Percentiles rank a stretch among this genome's conserved stretches.
Evolutionary conservation across 2,888 invertebrate species (phyloP).

Genomic region (Laothoe populi): DNA sequence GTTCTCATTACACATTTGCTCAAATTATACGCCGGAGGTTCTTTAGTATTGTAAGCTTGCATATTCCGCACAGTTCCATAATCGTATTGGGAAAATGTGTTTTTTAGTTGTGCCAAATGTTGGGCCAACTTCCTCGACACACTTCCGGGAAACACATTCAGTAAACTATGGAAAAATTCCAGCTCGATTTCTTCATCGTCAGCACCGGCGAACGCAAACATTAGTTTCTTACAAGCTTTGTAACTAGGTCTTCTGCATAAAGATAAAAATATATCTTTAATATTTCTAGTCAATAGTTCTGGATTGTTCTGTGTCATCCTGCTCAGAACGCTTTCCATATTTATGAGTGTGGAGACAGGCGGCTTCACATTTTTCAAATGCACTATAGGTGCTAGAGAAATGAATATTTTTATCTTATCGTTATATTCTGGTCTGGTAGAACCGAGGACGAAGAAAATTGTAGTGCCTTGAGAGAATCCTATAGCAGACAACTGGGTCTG

Average conservation of each 20-base stretch:
- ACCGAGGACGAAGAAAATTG: constrained; percentile 76
- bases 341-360: constrained; percentile 1
- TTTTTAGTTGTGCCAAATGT: constrained; percentile 35
- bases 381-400: constrained; percentile 53
- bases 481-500: constrained; percentile 82
- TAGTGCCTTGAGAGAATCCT: constrained; percentile 87
- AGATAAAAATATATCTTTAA: not conserved
- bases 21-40: constrained; percentile 39
- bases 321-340: not conserved
- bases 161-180: constrained; percentile 34
- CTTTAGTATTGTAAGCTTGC: constrained; percentile 35
- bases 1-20: constrained; percentile 33
- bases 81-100: constrained; percentile 40
- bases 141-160: constrained; percentile 41
- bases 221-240: constrained; percentile 30
- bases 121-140: constrained; percentile 34
- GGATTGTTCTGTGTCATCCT: not conserved
- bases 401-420: constrained; percentile 74
- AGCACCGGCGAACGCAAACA: constrained; percentile 32
- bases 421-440: constrained; percentile 80
- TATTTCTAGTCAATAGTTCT: constrained; percentile 31
- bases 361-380: constrained; percentile 34
- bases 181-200: constrained; percentile 37
- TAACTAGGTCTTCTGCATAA: constrained; percentile 30
- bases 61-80: constrained; percentile 39